Evolutionary conservation across 2,113 vertebrate species (phyloP), one percentile per base, ranked within the genome.

Genomic region (Erythrocercus mccallii): DNA sequence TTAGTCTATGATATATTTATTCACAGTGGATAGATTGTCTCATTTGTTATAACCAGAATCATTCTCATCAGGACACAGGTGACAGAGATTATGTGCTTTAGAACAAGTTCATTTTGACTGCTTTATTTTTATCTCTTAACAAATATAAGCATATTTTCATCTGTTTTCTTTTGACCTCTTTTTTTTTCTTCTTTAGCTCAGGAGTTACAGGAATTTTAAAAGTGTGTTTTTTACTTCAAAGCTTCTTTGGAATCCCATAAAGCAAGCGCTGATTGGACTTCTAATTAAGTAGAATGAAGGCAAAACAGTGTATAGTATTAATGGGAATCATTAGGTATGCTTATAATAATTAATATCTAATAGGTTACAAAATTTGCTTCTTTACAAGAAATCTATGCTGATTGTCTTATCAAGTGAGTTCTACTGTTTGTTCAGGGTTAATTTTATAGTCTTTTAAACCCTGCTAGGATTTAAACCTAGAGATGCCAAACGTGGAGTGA

Each of bases 281-380:
- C 53, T 72, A 91, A 81, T 81, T 66, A 51, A 62, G 23, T 58
- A 90, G 66, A 93, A 83, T 56, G 53, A 96, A 94, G 78, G 38
- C 47, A 97, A 96, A 90, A 58, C 12, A 79, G 19, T 10, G 28
- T 84, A 80, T 83, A 79, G 82, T 84, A 91, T 91, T 90, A 96
- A 92, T 74, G 31, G 17, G 57, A 94, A 45, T 64, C 53, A 91
- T 23, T 58, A 40, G 73, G 51, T 62, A 86, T 73, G 54, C 77
- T 96, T 86, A 53, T 84, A 96, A 92, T 81, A 94, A 56, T 56
- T 35, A 85, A 95, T 92, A 87, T 81, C 76, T 95, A 91, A 88
- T 88, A 86, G 19, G 45, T 14, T 92, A 83, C 47, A 93, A 92
- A 93, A 88, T 95, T 90, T 94, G 16, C 69, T 90, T 71, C 77